Evolutionary conservation across 2,113 vertebrate species (phyloP).

Genomic region (Rhinoderma darwinii): DNA sequence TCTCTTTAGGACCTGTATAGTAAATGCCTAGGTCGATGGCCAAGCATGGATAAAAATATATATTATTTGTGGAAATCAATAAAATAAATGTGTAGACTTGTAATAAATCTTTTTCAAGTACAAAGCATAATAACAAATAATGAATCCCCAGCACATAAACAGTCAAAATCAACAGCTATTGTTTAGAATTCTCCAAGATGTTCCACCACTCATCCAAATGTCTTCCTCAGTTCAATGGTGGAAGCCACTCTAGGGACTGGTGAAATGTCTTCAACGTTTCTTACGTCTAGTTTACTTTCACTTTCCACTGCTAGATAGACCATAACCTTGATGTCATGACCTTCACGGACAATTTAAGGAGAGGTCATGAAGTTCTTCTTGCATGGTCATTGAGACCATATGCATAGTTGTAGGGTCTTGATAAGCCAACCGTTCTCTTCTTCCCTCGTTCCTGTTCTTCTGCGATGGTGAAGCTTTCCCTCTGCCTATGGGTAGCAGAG

Average conservation of each 20-base stretch:
- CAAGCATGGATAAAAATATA: not conserved
- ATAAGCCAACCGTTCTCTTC: no score
- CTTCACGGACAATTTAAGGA: no score
- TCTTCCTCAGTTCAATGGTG: not conserved
- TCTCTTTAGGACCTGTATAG: not conserved
- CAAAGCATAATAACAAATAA: not conserved
- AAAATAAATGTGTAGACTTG: not conserved
- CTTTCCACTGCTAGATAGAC: no score
- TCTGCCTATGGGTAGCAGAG: no score
- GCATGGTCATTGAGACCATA: not conserved
- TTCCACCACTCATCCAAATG: not conserved
- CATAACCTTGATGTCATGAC: no score
- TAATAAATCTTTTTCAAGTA: not conserved
- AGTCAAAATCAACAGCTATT: not conserved
- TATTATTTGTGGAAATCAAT: not conserved
- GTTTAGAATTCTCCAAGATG: not conserved
- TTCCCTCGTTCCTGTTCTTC: not conserved
- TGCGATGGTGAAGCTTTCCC: not conserved
- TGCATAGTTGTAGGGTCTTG: no score
- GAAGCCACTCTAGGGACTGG: not conserved
- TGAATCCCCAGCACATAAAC: not conserved
- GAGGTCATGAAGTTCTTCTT: no score
- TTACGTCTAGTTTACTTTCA: no score
- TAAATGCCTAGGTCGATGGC: conserved; percentile 1
- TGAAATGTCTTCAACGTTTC: no score